Base-by-base conservation (phyloP, 2,888 invertebrate genomes). In the Cremastobaeus sp. region DNA sequence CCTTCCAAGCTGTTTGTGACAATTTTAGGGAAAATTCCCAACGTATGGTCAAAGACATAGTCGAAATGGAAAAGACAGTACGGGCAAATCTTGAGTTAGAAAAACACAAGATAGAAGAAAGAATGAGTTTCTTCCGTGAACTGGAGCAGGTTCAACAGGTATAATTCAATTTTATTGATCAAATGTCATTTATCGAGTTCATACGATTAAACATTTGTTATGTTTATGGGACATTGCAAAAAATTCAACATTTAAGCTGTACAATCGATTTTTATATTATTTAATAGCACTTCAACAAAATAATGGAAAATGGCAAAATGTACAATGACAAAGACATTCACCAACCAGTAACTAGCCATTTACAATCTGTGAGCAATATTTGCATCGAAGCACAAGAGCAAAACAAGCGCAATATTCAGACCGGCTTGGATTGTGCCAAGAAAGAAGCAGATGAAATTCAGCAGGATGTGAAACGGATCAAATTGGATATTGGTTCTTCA, bases 381-480 rank as follows among this genome's bases (percentile, higher is more conserved):
- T 83, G 80, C 60, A 41, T 65, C 2, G 14, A 64, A 8, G 55
- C 81, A 2, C 78, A 70, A 37, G 71, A 79, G 47, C 65, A 71
- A 14, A 76, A 73, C 17, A 17, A 39, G n/a, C 12, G 35, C 4
- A 78, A 43, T 45, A 79, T 39, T 30, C 48, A 76, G 3, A 68
- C 68, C 3, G 77, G 72, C 52, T 8, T 76, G 1, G 32, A 78
- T 3, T 69, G 75, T 47, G 77, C 76, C 32, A 74, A 74, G 11
- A 12, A 14, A 41, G 74, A 84, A 14, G 78, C 80, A 41, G 73
- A 80, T n/a, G 73, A 79, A 48, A 52, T 83, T 54, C 74, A 79
- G 48, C 66, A 60, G 9, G 60, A 80, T 15, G 64, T 83, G 17
- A 57, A 74, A 15, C 57, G 30, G 8, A 79, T 85, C 11, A 79